A percentile compares a stretch with the other conserved stretches of the same genome.
Conservation (phyloP, 2,888 invertebrate species). For the Tupiocoris notatus region DNA sequence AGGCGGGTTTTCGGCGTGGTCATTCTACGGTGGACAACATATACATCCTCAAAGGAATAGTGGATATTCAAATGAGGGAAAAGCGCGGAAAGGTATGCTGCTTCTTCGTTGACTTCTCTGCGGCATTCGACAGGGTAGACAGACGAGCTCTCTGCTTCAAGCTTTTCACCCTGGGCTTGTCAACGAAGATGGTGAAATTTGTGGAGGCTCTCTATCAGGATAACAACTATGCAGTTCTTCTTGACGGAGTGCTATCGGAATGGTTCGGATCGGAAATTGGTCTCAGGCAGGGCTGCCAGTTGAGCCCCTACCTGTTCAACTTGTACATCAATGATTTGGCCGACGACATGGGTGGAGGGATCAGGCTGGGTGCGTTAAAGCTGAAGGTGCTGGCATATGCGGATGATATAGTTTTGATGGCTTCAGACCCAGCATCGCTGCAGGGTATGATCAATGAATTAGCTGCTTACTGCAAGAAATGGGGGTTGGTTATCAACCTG, state of each 20-base stretch:
- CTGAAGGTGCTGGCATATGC: slow-evolving; percentile 45
- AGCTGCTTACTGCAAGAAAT: slow-evolving; percentile 36
- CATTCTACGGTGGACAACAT: slow-evolving; percentile 4
- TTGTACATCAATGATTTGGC: slow-evolving; percentile 37
- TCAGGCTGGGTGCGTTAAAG: slow-evolving; percentile 33
- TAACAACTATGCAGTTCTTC: neutral
- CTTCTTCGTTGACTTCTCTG: slow-evolving; percentile 29
- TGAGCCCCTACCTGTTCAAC: slow-evolving; percentile 33
- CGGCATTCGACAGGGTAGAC: slow-evolving; percentile 13
- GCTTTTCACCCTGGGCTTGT: neutral
- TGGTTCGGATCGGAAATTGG: slow-evolving; percentile 33
- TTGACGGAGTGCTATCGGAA: neutral
- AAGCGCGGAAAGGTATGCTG: slow-evolving; percentile 2
- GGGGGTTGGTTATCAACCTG: slow-evolving; percentile 45
- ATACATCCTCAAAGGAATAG: neutral
- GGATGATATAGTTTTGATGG: slow-evolving; percentile 46
- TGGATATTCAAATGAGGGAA: neutral
- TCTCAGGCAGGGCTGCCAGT: slow-evolving; percentile 35
- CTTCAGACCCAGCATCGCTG: slow-evolving; percentile 27
- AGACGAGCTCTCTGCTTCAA: neutral
- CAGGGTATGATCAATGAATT: slow-evolving; percentile 41
- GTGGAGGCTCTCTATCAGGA: neutral
- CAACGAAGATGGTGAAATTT: neutral
- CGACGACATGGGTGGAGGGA: slow-evolving; percentile 37
- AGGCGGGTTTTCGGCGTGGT: slow-evolving; percentile 4